Evolutionary conservation across 2,113 vertebrate species (phyloP), one percentile per base, ranked within the genome.

Genomic region (Paramisgurnus dabryanus): DNA sequence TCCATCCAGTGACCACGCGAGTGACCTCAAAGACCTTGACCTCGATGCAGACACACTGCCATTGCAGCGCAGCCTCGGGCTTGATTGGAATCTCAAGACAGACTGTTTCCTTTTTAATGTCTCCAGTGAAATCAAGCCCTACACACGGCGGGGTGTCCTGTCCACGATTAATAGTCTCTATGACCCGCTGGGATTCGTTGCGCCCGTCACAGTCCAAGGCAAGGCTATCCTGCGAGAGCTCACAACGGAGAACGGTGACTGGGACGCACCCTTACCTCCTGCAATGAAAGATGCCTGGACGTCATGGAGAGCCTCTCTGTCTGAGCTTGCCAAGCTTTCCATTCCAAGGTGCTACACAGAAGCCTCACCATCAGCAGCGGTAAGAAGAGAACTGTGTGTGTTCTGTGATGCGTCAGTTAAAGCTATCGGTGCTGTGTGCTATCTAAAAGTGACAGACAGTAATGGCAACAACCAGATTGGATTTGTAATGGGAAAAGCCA

Each of bases 371-470:
- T 68, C 68, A 27, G 49, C 60, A 55, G 77, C 76, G 6, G 45
- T 67, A 11, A 64, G 50, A 70, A 81, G 63, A 43, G 60, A 79
- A 68, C 40, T 81, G 5, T 70, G 66, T 41, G 6, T 85, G 13
- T 87, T 87, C 18, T 83, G 18, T 12, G 83, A 81, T 40, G 67
- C 76, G 0, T 86, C 83, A 45, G 40, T 17, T 3, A 85, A 78
- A 47, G 72, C 81, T 7, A 82, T 86, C 0, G 75, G 69, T 18
- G 69, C 81, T 63, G 76, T 87, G 15, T 27, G 75, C 1, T 85
- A 87, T 10, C 13, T 85, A 0, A 82, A 75, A 50, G 13, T 77
- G 8, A 81, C 76, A 60, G 82, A 84, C 0, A 1, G 2, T 63
- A 41, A 17, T 11, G 77, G 80, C 0, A 68, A 70, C 1, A 73